A percentile compares a stretch with the other conserved stretches of the same genome.
phyloP scores from a whole-genome alignment of 2,113 vertebrate genomes.

The Microtus richardsoni region DNA sequence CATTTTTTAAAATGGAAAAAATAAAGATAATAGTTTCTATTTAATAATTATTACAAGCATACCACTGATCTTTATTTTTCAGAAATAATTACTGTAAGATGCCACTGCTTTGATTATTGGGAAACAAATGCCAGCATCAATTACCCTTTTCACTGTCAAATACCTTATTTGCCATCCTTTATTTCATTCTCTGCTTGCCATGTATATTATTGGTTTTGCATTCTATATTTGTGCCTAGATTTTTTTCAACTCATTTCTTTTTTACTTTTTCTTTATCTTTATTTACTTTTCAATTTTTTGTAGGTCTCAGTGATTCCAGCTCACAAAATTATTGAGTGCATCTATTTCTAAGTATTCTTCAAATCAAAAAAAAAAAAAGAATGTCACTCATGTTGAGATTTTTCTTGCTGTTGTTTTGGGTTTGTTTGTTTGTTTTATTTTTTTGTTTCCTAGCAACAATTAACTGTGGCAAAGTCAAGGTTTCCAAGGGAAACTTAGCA shows the following conservation, averaged over 20 bases:
- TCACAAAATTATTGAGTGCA: neutral
- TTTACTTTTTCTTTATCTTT: neutral
- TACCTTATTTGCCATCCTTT: neutral
- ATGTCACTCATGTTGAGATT: neutral
- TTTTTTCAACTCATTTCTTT: neutral
- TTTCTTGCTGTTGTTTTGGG: neutral
- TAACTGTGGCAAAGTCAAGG: neutral
- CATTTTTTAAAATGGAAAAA: neutral
- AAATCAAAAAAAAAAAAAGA: neutral
- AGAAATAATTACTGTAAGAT: neutral
- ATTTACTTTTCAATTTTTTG: neutral
- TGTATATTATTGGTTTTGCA: neutral
- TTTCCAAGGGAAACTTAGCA: neutral
- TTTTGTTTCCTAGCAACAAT: neutral
- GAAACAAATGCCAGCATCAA: slow-evolving; percentile 21
- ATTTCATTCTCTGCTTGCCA: neutral
- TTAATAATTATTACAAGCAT: slow-evolving; percentile 29
- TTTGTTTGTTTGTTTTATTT: neutral
- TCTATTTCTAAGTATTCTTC: neutral
- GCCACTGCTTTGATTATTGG: neutral
- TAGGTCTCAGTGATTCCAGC: neutral
- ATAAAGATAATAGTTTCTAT: neutral
- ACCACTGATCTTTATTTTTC: neutral
- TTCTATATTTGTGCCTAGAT: neutral
- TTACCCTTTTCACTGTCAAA: neutral